Evolutionary conservation across 2,797 vertebrate species (phyloP), one percentile per base, ranked within the genome.

Genomic region (Tauraco hartlaubi): DNA sequence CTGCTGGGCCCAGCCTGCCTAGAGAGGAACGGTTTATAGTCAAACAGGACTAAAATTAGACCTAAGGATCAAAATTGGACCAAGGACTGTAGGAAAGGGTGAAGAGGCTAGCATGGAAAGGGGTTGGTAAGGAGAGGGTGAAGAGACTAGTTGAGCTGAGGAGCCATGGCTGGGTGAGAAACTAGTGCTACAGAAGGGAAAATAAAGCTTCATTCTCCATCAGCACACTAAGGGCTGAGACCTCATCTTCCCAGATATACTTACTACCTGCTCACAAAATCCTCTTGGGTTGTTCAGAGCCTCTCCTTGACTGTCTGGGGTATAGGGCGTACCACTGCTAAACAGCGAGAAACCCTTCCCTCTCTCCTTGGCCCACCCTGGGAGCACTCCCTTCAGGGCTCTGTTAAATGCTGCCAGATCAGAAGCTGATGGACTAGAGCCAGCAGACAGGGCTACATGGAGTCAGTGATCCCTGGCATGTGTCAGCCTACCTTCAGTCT

Each of bases 61-160:
- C 26, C 41, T 72, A 14, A 26, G 17, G 2, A 3, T 25, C 41
- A 41, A 78, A 81, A 61, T 12, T 71, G 10, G 9, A 61, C 33
- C 28, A 44, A 48, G 18, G 20, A 29, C 6, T 26, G 7, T 35
- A 76, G 72, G 23, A 83, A 95, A 5, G 11, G 4, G 3, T 54
- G 20, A 13, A 15, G 14, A 88, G 4, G 39, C 11, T 61, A 19
- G 18, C 25, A 39, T 18, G 29, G 23, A 21, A 21, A 39, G 19
- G 67, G 21, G 12, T 11, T 66, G 22, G n/a, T 44, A 66, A 87
- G n/a, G 22, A 79, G 16, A 49, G 9, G 9, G 8, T 58, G n/a
- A 0, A 1, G 35, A 73, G 4, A 48, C 3, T 22, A 48, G 10
- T 1, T 55, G 35, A 8, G 25, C 44, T 6, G 19, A 73, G 21